A percentile compares a stretch with the other conserved stretches of the same genome.
Evolutionary conservation across 2,888 invertebrate species (phyloP).

Genomic region (Diplolepis rosae): DNA sequence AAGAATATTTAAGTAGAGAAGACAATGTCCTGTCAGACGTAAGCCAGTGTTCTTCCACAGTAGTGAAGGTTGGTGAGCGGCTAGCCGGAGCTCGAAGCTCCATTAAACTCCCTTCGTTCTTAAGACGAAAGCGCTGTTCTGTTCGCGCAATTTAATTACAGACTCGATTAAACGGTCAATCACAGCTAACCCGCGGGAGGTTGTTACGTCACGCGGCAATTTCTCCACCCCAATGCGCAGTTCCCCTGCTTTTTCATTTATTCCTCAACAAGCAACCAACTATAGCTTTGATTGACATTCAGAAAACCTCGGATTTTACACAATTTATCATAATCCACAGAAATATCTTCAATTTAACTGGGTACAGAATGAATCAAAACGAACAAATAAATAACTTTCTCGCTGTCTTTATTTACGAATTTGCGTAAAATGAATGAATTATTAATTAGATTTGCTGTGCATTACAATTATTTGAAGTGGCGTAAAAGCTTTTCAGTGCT

Average conservation of each 20-base stretch:
- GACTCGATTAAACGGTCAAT: conserved; percentile 68
- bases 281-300: neutral
- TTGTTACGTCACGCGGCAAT: conserved; percentile 16
- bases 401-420: neutral
- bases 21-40: conserved; percentile 24
- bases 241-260: neutral
- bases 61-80: conserved; percentile 14
- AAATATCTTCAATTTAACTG: neutral
- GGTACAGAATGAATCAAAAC: neutral
- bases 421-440: neutral
- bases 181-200: conserved; percentile 55
- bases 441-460: neutral
- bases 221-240: neutral
- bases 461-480: neutral
- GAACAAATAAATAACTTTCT: neutral
- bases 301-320: neutral
- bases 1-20: conserved; percentile 11
- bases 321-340: neutral
- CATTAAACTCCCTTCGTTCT: conserved; percentile 35
- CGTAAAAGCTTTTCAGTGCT: neutral
- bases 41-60: conserved; percentile 3
- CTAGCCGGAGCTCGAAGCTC: conserved; percentile 17
- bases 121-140: conserved; percentile 39
- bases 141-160: conserved; percentile 63
- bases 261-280: neutral